phyloP scores from a whole-genome alignment of 2,797 vertebrate species.

The Orientallactaga sibirica region DNA sequence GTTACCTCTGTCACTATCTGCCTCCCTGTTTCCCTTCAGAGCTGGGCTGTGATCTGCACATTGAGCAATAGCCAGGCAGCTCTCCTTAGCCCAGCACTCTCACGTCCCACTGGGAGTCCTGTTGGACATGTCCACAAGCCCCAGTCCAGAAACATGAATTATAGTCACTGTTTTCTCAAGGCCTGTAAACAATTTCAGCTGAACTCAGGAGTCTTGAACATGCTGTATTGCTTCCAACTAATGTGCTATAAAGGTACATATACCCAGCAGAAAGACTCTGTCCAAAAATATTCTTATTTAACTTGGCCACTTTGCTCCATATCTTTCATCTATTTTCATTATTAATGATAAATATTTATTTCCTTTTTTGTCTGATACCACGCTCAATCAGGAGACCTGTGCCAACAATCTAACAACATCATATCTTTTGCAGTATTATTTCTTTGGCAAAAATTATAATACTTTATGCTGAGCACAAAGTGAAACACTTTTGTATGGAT shows the following conservation, averaged over 20 bases:
- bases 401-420: neutral
- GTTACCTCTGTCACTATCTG: neutral
- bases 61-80: constrained; percentile 38
- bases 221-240: constrained; percentile 46
- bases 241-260: constrained; percentile 27
- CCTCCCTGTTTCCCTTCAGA: neutral
- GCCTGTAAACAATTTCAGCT: constrained; percentile 66
- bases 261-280: constrained; percentile 65
- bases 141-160: constrained; percentile 64
- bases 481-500: neutral
- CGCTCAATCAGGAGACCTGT: constrained; percentile 29
- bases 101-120: constrained; percentile 56
- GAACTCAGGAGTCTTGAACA: constrained; percentile 40
- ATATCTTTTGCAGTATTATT: neutral
- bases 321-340: constrained; percentile 82
- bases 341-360: constrained; percentile 81
- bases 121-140: constrained; percentile 68
- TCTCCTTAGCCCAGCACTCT: constrained; percentile 51
- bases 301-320: constrained; percentile 80
- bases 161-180: constrained; percentile 71
- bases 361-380: constrained; percentile 77
- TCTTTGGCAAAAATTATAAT: constrained; percentile 41
- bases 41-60: neutral
- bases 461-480: neutral
- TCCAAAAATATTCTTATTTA: constrained; percentile 82